Percentiles rank a stretch among this genome's conserved stretches.
Conservation (phyloP, 1,140 invertebrate genomes). For the Drosophila malerkotliana region DNA sequence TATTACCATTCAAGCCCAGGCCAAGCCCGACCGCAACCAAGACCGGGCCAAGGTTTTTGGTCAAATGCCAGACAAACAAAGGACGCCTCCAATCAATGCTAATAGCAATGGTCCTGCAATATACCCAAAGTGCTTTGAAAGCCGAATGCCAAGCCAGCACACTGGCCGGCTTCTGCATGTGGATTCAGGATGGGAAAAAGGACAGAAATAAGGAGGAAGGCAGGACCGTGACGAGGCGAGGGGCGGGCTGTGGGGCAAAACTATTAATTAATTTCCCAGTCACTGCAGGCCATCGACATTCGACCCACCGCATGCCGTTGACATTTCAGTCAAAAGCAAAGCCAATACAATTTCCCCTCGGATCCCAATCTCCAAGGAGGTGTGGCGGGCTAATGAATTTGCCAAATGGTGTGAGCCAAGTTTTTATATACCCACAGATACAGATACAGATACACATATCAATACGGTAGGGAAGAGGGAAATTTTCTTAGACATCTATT, state of each 20-base stretch:
- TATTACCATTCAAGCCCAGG: constrained; percentile 7
- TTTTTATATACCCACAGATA: constrained; percentile 20
- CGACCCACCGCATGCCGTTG: constrained; percentile 61
- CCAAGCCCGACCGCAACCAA: constrained; percentile 61
- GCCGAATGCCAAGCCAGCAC: constrained; percentile 65
- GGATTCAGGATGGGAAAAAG: constrained; percentile 2
- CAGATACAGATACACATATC: constrained; percentile 9
- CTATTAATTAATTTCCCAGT: constrained; percentile 78
- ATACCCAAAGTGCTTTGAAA: constrained; percentile 68
- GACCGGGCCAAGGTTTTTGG: constrained; percentile 36
- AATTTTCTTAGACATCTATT: constrained; percentile 25
- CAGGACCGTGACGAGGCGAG: background rate
- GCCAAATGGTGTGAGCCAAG: constrained; percentile 20
- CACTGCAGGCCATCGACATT: constrained; percentile 64
- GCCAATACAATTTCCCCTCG: constrained; percentile 53
- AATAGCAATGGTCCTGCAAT: constrained; percentile 64
- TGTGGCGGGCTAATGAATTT: constrained; percentile 25
- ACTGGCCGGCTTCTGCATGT: background rate
- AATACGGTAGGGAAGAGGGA: background rate
- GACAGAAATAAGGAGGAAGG: background rate
- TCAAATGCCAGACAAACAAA: constrained; percentile 72
- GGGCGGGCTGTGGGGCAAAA: constrained; percentile 32
- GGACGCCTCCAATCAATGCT: constrained; percentile 70
- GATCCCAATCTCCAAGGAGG: constrained; percentile 23
- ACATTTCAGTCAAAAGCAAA: constrained; percentile 72